These are phyloP conservation scores for Salarias fasciatus DNA, from an alignment of 2,797 vertebrate genomes.

Conservation along the genomic window DNA sequence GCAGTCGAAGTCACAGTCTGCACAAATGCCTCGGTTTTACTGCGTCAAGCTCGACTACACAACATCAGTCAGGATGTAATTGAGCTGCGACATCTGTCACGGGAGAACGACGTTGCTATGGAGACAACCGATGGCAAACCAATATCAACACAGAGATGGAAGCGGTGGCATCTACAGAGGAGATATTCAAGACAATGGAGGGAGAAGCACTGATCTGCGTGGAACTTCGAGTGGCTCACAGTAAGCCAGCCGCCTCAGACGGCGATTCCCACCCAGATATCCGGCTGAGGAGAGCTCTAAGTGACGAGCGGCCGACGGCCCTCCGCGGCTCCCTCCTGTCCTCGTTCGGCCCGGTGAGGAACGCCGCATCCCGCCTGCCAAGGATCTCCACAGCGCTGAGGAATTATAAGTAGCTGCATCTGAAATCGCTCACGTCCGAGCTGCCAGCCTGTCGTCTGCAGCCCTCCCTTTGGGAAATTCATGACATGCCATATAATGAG, in stretches of 20 bases:
- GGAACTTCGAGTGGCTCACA: conserved; percentile 15
- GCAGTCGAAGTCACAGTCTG: too few relatives aligned
- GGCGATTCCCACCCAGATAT: conserved; percentile 15
- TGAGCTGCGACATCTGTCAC: too few relatives aligned
- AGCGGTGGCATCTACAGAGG: conserved; percentile 19
- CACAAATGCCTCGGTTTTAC: too few relatives aligned
- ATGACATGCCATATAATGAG: conserved; percentile 21
- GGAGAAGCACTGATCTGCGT: conserved; percentile 19
- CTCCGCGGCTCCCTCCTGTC: not conserved
- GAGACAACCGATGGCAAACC: conserved; percentile 18
- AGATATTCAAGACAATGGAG: conserved; percentile 19
- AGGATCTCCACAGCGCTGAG: conserved; percentile 28
- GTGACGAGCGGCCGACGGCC: conserved; percentile 16
- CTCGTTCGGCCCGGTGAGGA: conserved; percentile 8
- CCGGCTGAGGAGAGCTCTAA: conserved; percentile 11
- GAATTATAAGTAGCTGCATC: conserved; percentile 41
- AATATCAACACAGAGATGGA: conserved; percentile 6
- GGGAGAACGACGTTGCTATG: conserved; percentile 8
- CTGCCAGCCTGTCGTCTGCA: conserved; percentile 26
- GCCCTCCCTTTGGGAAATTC: conserved; percentile 24
- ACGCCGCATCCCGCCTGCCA: conserved; percentile 21
- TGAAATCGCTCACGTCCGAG: conserved; percentile 28
- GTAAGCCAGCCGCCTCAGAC: conserved; percentile 8
- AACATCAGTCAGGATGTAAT: too few relatives aligned
- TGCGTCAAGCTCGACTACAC: too few relatives aligned